phyloP scores from a whole-genome alignment of 2,888 invertebrate species.

The Andrena minutula region DNA sequence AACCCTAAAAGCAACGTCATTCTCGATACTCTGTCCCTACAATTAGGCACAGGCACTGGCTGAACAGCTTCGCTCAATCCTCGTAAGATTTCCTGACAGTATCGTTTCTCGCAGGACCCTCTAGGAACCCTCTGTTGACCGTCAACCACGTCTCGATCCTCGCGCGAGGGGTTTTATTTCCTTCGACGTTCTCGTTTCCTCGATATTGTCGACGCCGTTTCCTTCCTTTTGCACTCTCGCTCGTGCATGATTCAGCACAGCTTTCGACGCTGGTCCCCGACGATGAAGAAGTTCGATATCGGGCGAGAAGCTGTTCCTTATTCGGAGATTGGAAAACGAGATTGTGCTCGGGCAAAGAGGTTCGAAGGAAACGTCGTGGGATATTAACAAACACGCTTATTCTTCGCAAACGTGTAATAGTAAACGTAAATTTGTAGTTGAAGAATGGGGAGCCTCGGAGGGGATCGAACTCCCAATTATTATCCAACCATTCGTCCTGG shows the following conservation, averaged over 20 bases:
- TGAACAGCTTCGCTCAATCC: not conserved
- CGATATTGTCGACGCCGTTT: constrained; percentile 52
- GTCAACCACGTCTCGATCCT: constrained; percentile 18
- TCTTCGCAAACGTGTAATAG: not conserved
- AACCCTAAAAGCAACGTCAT: constrained; percentile 19
- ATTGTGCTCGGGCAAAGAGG: constrained; percentile 11
- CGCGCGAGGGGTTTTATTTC: constrained; percentile 49
- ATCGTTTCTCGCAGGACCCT: constrained; percentile 50
- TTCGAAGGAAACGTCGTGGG: not conserved
- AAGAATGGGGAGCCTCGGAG: no score
- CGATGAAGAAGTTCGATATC: constrained; percentile 39
- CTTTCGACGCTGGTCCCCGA: constrained; percentile 8
- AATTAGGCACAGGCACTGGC: constrained; percentile 34
- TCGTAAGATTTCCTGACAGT: constrained; percentile 43
- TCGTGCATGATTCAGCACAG: constrained; percentile 55
- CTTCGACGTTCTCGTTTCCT: constrained; percentile 45
- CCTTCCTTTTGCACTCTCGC: constrained; percentile 28
- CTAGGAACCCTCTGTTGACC: constrained; percentile 50
- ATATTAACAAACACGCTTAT: constrained; percentile 12
- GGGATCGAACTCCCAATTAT: no score
- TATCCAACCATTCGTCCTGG: not conserved
- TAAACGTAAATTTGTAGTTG: no score
- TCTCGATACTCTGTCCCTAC: constrained; percentile 1
- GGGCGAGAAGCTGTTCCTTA: not conserved
- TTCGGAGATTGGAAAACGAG: constrained; percentile 21